Base-by-base conservation (phyloP, 2,888 invertebrate species). In the Zaprionus lineosus region DNA sequence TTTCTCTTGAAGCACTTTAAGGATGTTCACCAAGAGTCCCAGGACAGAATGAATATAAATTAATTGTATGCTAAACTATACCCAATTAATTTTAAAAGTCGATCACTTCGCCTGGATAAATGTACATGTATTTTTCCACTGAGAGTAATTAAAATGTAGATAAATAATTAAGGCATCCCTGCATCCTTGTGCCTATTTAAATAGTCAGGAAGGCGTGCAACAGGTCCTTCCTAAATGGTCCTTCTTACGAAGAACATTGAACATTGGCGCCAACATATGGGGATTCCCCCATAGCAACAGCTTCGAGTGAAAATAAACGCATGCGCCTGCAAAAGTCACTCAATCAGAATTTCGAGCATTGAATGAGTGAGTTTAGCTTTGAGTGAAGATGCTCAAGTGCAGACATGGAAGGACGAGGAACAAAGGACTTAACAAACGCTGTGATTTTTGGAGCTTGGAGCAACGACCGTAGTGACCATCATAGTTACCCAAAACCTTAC, bases 401-500 rank as follows among this genome's bases (percentile, higher is more conserved):
- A 31, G 24, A 14, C 44, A 41, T 19, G 36, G 39, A 3, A 14
- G 19, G 11, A 21, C 21, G 21, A 39, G 44, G n/a, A 48, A 48
- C 44, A 52, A 52, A 34, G 43, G 34, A 21, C n/a, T n/a, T n/a
- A 26, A 41, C 15, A 33, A 8, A 34, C n/a, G 8, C 15, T n/a
- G 31, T 24, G 39, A 51, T 41, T 65, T 58, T 47, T 50, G 53
- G 33, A 46, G 31, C 21, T 12, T 3, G 47, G 59, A 47, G 59
- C 71, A 68, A 65, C 37, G 72, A 71, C 66, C 71, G 48, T 43
- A 8, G 16, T 7, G 31, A 2, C n/a, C n/a, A 26, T 15, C 31
- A 33, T 12, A 36, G 34, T 48, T 53, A 39, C n/a, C 16, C n/a
- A 46, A 68, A 55, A 34, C 44, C 41, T n/a, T n/a, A n/a, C n/a